Evolutionary conservation across 2,113 vertebrate genomes (phyloP).

Genomic region (Cavia aperea): DNA sequence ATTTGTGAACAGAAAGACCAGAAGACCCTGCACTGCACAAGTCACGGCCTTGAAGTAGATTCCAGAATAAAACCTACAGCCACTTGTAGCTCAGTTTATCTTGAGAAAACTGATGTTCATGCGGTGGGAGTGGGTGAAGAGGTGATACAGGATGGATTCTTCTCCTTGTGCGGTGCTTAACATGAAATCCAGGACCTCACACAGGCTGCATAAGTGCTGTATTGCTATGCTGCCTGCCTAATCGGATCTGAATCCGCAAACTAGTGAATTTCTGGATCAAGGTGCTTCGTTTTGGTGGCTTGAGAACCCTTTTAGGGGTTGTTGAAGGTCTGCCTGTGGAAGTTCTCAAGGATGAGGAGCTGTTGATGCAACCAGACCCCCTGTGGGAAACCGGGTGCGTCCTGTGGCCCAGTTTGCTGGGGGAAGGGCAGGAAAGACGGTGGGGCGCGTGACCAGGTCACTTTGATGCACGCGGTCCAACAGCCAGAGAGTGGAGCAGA

Average conservation of each 20-base stretch:
- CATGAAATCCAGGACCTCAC: not conserved
- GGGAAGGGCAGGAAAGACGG: not conserved
- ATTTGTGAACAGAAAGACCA: not conserved
- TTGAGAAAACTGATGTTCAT: not conserved
- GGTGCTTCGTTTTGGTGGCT: not conserved
- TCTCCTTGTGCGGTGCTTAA: not conserved
- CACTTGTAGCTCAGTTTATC: not conserved
- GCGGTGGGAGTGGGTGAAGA: not conserved
- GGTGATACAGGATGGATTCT: not conserved
- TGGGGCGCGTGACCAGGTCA: not conserved
- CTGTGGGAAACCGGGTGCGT: not conserved
- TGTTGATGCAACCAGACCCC: too few relatives aligned
- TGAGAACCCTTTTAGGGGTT: not conserved
- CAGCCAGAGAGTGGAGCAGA: not conserved
- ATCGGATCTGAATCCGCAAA: not conserved
- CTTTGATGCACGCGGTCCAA: not conserved
- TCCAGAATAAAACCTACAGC: not conserved
- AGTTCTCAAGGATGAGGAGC: too few relatives aligned
- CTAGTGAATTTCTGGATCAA: not conserved
- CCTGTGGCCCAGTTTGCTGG: too few relatives aligned
- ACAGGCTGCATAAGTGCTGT: not conserved
- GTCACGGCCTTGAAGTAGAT: not conserved
- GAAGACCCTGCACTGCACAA: not conserved
- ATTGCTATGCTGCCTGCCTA: not conserved
- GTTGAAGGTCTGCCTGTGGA: not conserved